Evolutionary conservation across 2,113 vertebrate species (phyloP), one percentile per base, ranked within the genome.

Genomic region (Empidonax alnorum): DNA sequence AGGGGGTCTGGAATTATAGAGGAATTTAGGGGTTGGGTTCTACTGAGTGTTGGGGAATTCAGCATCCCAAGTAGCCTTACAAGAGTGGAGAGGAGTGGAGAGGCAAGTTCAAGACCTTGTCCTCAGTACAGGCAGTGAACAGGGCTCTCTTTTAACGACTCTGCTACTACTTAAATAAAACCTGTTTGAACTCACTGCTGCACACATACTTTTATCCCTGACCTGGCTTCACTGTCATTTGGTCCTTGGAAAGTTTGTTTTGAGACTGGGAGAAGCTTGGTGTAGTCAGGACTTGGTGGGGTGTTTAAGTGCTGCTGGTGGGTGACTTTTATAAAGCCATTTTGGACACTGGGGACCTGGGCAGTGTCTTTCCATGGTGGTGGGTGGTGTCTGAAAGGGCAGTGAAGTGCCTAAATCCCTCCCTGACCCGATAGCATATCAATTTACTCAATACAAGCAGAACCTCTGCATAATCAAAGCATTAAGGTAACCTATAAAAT

Each of bases 221-320:
- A 33, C 65, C 59, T 33, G 25, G 14, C 81, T 79, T 77, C 42
- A 30, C 58, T 59, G 50, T 44, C 21, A 3, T 53, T 86, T 65
- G 4, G 12, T 63, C 18, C 14, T 50, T 69, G 11, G 14, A 19
- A 1, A 12, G 41, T 56, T 20, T 14, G 35, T 41, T 82, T 55
- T 73, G 44, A 67, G 56, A 25, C 31, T 30, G 0, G 2, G 63
- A 41, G 14, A 68, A 41, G 67, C 25, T 73, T 28, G 31, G 33
- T 62, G 39, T 42, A 0, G 0, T 55, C 18, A n/a, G 67, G 35
- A 37, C 28, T n/a, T 65, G 69, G 35, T 0, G 0, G 33, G 16
- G 9, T 73, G 17, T 89, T 81, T 5, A 8, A 47, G 35, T 68
- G 50, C 35, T 73, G 53, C 62, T 80, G 25, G 56, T 14, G 17